Evolutionary conservation across 2,888 invertebrate species (phyloP), one percentile per base, ranked within the genome.

Genomic region (Mongoloraphidia duomilia): DNA sequence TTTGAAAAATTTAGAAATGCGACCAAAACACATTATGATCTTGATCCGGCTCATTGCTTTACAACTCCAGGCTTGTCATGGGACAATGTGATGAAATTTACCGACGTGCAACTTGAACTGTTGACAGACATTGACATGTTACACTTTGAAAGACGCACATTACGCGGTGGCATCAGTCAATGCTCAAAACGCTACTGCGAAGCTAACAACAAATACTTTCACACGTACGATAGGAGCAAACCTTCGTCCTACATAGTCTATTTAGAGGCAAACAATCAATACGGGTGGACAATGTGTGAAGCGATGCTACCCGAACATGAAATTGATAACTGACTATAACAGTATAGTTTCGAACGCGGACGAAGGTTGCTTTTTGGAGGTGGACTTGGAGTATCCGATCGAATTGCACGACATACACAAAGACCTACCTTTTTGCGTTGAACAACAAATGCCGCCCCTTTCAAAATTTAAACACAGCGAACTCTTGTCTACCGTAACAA

Each of bases 311-410:
- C n/a, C 38, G n/a, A 38, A 38, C 2, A n/a, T 3, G 12, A n/a
- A 38, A 12, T 38, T 38, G 13, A 4, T 34, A 8, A 4, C 6
- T 43, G 42, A 43, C 12, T 34, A 38, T 34, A 26, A 14, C 9
- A 33, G n/a, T 10, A 39, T 49, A 12, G 14, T 33, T 12, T 10
- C 14, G n/a, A 35, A 44, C 10, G 17, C 11, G 12, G 14, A 34
- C 14, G 37, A 46, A n/a, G 61, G 63, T 4, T 60, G 58, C 45
- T 55, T 61, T 34, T 53, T 63, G 13, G 61, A 63, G 52, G 62
- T 63, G 9, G 61, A 63, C 37, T 49, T 55, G 13, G 41, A 49
- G 35, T 55, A 53, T 41, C 53, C 54, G 9, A 9, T 36, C 34
- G 11, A 50, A 9, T 46, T 59, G 40, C 61, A 61, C 50, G 55